These are phyloP conservation scores for Unio delphinus DNA, from an alignment of 2,888 invertebrate genomes.

Conservation along the genomic window DNA sequence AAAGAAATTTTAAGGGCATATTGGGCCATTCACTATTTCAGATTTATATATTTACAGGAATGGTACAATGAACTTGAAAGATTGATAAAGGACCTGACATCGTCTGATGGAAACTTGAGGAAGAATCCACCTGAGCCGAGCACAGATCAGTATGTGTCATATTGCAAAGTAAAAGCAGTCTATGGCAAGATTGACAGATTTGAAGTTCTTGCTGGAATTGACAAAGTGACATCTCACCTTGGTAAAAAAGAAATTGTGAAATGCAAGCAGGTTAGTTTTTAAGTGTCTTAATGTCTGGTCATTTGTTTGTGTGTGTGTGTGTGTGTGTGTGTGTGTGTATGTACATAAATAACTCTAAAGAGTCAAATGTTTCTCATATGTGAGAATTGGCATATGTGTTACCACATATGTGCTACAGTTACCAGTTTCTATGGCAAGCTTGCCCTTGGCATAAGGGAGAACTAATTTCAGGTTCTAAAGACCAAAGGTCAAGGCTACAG, in stretches of 20 bases:
- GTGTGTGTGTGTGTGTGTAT: no score
- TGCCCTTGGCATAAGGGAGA: no score
- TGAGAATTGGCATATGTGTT: no score
- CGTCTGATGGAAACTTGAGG: constrained; percentile 39
- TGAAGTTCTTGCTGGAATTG: constrained; percentile 31
- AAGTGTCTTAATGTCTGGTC: no score
- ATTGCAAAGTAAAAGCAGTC: constrained; percentile 56
- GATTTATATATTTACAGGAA: constrained; percentile 36
- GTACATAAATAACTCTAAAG: no score
- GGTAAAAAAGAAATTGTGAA: constrained; percentile 9
- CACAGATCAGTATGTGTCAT: constrained; percentile 51
- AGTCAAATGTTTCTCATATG: no score
- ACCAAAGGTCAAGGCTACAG: no score
- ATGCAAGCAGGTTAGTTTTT: no score
- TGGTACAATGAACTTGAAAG: constrained; percentile 52
- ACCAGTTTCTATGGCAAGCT: no score
- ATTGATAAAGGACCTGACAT: constrained; percentile 43
- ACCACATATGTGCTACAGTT: no score
- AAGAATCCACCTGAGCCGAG: constrained; percentile 44
- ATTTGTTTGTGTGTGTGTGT: no score
- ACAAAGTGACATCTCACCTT: constrained; percentile 44
- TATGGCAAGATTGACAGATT: constrained; percentile 48
- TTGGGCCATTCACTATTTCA: background rate
- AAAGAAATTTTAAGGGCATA: background rate
- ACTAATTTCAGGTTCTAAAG: no score